Conservation (phyloP, 2,888 invertebrate genomes). For the Poecilus cupreus region DNA sequence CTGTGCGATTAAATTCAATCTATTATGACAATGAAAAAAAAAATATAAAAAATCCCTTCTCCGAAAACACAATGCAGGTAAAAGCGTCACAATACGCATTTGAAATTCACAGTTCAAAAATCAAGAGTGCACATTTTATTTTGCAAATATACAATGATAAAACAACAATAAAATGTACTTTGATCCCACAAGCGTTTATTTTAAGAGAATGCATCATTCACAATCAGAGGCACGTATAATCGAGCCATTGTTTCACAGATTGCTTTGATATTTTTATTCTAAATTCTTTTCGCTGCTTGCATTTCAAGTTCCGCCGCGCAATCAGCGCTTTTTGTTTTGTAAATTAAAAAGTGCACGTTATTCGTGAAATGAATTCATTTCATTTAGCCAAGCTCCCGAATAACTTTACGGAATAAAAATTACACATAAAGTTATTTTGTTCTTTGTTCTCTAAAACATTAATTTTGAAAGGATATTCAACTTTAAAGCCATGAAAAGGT, state of each 20-base stretch:
- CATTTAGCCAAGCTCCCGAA: constrained; percentile 28
- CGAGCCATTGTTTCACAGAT: constrained; percentile 34
- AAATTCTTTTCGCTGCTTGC: constrained; percentile 41
- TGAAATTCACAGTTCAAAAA: constrained; percentile 20
- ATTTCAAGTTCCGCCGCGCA: constrained; percentile 40
- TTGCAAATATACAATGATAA: neutral
- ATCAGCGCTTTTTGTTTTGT: constrained; percentile 30
- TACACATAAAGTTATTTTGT: constrained; percentile 31
- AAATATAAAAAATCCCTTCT: too few species aligned
- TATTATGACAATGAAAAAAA: too few species aligned
- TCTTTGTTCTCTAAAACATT: constrained; percentile 25
- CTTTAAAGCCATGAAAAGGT: constrained; percentile 1
- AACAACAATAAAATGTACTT: constrained; percentile 37
- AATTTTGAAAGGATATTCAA: constrained; percentile 38
- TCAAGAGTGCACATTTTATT: constrained; percentile 10
- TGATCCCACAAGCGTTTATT: neutral
- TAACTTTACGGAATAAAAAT: constrained; percentile 39
- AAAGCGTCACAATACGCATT: neutral
- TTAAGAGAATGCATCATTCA: neutral
- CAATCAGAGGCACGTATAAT: constrained; percentile 42
- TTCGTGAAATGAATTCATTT: constrained; percentile 30
- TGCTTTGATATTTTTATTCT: constrained; percentile 51
- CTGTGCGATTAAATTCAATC: too few species aligned
- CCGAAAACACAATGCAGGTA: neutral
- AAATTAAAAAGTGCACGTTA: constrained; percentile 44